These are phyloP conservation scores for Ennomos erosarius DNA, from an alignment of 2,888 invertebrate genomes.

Conservation along the genomic window DNA sequence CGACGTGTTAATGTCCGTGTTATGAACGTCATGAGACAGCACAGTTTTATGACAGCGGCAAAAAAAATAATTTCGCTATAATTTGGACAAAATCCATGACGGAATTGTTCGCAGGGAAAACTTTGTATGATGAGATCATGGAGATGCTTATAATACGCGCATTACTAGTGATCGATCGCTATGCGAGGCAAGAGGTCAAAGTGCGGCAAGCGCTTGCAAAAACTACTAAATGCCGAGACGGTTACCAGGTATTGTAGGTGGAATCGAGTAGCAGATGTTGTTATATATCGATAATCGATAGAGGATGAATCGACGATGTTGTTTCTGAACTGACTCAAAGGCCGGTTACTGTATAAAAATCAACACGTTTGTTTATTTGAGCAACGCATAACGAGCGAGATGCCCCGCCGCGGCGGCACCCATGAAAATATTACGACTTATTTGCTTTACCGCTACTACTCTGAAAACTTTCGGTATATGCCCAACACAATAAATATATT, in stretches of 20 bases:
- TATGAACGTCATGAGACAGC: conserved; percentile 24
- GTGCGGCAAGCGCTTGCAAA: conserved; percentile 32
- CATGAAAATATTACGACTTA: conserved; percentile 82
- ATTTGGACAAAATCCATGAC: conserved; percentile 2
- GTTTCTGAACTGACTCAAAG: conserved; percentile 57
- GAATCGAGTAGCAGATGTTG: conserved; percentile 37
- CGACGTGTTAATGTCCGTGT: conserved; percentile 23
- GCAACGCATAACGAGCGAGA: conserved; percentile 70
- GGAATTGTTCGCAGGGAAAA: conserved; percentile 8
- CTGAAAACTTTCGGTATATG: conserved; percentile 40
- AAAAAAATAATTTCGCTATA: conserved; percentile 27
- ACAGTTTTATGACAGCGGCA: conserved; percentile 30
- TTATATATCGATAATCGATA: conserved; percentile 53
- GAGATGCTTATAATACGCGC: conserved; percentile 16
- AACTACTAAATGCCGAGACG: conserved; percentile 37
- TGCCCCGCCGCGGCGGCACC: conserved; percentile 70
- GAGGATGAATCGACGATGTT: conserved; percentile 58
- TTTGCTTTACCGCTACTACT: conserved; percentile 76
- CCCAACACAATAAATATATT: not conserved
- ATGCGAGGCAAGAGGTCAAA: conserved; percentile 29
- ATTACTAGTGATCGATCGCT: conserved; percentile 15
- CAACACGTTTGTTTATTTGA: conserved; percentile 80
- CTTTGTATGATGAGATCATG: conserved; percentile 14
- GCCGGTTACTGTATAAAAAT: conserved; percentile 77
- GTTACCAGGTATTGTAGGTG: conserved; percentile 35